A percentile compares a stretch with the other conserved stretches of the same genome.
phyloP scores from a whole-genome alignment of 2,888 invertebrate species.

The Ormyrus nitidulus region DNA sequence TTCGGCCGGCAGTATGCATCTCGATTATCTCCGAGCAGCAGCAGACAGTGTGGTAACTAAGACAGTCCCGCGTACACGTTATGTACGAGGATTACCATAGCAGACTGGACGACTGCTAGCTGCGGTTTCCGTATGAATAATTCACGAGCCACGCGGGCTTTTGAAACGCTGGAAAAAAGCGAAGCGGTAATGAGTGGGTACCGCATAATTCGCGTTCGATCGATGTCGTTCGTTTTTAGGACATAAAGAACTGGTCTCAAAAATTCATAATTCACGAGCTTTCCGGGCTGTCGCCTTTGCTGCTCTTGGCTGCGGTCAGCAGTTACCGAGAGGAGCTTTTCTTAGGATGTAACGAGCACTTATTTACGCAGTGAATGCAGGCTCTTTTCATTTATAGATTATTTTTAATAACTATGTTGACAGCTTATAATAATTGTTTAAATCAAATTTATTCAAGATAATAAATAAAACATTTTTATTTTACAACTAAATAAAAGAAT shows the following conservation, averaged over 20 bases:
- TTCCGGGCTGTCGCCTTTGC: too few species aligned
- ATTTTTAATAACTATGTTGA: too few species aligned
- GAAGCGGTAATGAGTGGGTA: slow-evolving; percentile 31
- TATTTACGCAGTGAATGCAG: too few species aligned
- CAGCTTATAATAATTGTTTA: too few species aligned
- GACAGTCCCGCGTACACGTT: not conserved
- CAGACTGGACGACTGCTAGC: slow-evolving; percentile 61
- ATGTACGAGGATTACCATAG: slow-evolving; percentile 57
- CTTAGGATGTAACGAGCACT: too few species aligned
- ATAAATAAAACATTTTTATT: too few species aligned
- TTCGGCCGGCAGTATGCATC: slow-evolving; percentile 25
- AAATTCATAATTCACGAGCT: slow-evolving; percentile 1
- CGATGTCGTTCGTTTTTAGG: slow-evolving; percentile 29
- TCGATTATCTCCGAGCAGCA: slow-evolving; percentile 6
- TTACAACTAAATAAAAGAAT: too few species aligned
- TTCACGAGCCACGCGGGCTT: slow-evolving; percentile 59
- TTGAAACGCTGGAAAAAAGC: slow-evolving; percentile 57
- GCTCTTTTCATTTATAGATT: too few species aligned
- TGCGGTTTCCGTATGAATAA: slow-evolving; percentile 64
- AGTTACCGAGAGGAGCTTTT: too few species aligned
- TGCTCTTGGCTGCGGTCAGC: too few species aligned
- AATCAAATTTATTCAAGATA: too few species aligned
- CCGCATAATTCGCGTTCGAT: slow-evolving; percentile 19
- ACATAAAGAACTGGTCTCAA: not conserved
- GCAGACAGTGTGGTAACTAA: slow-evolving; percentile 54